These are phyloP conservation scores for Cynopterus sphinx DNA, from an alignment of 2,797 vertebrate genomes.

Conservation along the genomic window DNA sequence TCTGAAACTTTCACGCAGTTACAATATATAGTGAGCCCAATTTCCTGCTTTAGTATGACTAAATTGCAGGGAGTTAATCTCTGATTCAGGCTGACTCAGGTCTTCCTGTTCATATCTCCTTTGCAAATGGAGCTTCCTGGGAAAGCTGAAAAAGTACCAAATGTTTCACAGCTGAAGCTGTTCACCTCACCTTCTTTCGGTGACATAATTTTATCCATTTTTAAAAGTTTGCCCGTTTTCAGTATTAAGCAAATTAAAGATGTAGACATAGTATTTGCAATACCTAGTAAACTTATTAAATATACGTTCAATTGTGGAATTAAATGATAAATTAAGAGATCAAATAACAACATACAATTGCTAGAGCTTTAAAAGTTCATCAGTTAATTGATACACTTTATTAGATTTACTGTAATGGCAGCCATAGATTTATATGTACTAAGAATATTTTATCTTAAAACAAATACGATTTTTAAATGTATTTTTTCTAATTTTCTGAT, in stretches of 20 bases:
- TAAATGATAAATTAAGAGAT: background rate
- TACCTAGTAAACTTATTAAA: background rate
- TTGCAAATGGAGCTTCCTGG: conserved; percentile 17
- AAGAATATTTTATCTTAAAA: background rate
- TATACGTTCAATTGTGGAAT: background rate
- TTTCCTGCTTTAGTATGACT: conserved; percentile 2
- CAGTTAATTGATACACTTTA: background rate
- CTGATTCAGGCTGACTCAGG: background rate
- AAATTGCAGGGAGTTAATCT: conserved; percentile 3
- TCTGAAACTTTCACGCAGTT: background rate
- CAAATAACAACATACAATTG: background rate
- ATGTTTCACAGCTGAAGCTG: background rate
- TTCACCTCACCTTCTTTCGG: background rate
- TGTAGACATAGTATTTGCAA: background rate
- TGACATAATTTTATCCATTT: background rate
- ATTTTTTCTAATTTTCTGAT: background rate
- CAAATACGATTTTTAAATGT: no score
- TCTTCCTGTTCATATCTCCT: conserved; percentile 32
- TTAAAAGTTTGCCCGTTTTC: background rate
- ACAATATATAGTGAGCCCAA: background rate
- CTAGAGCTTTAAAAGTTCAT: background rate
- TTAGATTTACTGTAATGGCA: background rate
- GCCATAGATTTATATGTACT: background rate
- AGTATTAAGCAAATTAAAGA: background rate
- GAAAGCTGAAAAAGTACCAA: conserved; percentile 19